These are phyloP conservation scores for Pachymerium ferrugineum DNA, from an alignment of 2,888 invertebrate genomes.

Conservation along the genomic window DNA sequence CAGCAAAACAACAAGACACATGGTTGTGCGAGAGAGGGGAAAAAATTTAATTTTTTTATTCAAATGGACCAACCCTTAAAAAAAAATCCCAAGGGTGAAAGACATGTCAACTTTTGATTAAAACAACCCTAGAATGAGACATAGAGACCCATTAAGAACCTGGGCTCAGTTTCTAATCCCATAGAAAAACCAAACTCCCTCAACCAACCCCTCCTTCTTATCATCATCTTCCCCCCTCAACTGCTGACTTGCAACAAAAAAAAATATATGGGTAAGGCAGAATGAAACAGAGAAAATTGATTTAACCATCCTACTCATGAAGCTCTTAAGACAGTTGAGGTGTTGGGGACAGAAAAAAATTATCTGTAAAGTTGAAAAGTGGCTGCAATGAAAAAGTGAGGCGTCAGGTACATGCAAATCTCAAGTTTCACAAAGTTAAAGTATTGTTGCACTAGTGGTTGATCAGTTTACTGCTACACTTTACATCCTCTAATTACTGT, in stretches of 20 bases:
- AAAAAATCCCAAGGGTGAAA: neutral
- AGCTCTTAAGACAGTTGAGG: neutral
- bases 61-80: constrained; percentile 6
- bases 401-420: too few species aligned
- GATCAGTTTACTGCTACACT: too few species aligned
- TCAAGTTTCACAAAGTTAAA: too few species aligned
- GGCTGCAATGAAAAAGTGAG: too few species aligned
- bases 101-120: constrained; percentile 22
- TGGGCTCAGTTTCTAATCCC: constrained; percentile 4
- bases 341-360: neutral
- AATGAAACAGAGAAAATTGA: neutral
- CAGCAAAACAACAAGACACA: constrained; percentile 13
- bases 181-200: neutral
- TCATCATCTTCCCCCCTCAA: constrained; percentile 13
- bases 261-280: constrained; percentile 7
- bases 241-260: constrained; percentile 8
- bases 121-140: neutral
- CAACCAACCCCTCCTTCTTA: neutral
- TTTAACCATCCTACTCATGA: neutral
- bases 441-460: too few species aligned
- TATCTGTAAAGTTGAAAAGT: too few species aligned
- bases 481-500: neutral
- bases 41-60: neutral
- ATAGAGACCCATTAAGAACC: neutral
- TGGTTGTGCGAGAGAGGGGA: too few species aligned